Percentiles rank a stretch among this genome's conserved stretches.
phyloP scores from a whole-genome alignment of 1,140 invertebrate species.

The Zaprionus camerounensis region DNA sequence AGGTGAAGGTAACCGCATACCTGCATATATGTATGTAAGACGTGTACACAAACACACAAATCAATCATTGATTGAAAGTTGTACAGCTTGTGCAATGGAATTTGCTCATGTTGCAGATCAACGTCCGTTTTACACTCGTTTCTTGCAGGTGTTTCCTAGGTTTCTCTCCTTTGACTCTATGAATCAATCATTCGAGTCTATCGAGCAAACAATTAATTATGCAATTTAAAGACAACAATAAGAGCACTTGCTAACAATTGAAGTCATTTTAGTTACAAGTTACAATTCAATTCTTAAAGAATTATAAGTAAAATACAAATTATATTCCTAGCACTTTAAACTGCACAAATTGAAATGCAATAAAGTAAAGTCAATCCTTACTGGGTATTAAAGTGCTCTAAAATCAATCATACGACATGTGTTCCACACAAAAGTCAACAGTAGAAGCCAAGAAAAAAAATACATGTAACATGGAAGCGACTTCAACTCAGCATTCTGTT shows the following conservation, averaged over 20 bases:
- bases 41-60: background rate
- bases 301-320: background rate
- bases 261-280: no score
- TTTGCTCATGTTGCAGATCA: background rate
- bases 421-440: constrained; percentile 51
- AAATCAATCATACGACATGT: constrained; percentile 76
- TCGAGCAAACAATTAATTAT: constrained; percentile 48
- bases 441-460: constrained; percentile 8
- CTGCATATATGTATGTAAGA: no score
- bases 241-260: background rate
- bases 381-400: constrained; percentile 31
- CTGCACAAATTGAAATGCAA: background rate
- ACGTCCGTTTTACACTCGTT: background rate
- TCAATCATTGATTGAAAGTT: background rate
- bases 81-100: background rate
- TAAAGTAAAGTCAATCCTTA: background rate
- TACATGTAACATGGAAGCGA: constrained; percentile 16
- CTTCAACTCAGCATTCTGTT: constrained; percentile 53
- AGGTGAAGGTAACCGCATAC: constrained; percentile 7
- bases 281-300: no score
- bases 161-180: background rate
- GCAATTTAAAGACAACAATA: constrained; percentile 29
- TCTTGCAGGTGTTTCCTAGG: background rate
- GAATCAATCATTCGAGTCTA: constrained; percentile 48
- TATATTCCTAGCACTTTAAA: background rate